Evolutionary conservation across 2,113 vertebrate genomes (phyloP), one percentile per base, ranked within the genome.

Genomic region (Pygoscelis adeliae): DNA sequence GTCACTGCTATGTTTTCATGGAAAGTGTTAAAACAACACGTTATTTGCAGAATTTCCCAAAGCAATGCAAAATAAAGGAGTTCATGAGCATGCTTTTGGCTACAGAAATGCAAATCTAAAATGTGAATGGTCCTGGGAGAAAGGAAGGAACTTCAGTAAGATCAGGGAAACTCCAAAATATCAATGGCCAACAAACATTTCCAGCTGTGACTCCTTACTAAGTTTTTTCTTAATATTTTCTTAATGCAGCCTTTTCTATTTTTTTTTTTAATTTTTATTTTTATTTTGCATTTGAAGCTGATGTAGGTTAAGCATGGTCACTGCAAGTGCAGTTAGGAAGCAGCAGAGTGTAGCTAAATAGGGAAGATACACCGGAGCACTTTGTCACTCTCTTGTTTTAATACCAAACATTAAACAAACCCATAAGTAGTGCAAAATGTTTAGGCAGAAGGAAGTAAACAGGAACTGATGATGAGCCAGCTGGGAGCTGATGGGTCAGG

Each of bases 1-100:
- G 93, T 96, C 97, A 96, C 77, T 52, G 83, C 78, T 89, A 6
- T 91, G 70, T 94, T 96, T 96, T 94, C 93, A 89, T 95, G 91
- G 52, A 96, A 74, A 95, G 93, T 96, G 91, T 90, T 92, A 87
- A 94, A 92, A 74, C 80, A 95, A 92, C 90, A 87, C 59, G 93
- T 95, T 89, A 76, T 95, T 93, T 96, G 83, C 77, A 93, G 76
- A 83, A 71, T 86, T 87, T 97, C 89, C 87, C 56, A 73, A 74
- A 95, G 83, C 62, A 89, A 12, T 1, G 20, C 70, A 76, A 96
- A 95, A 95, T 87, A 91, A 92, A 78, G 77, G 46, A 61, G 17
- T 82, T 93, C 38, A 22, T 52, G 62, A 91, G 38, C n/a, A 12
- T 30, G 27, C 34, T 95, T 89, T 87, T 93, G 58, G 40, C 89